phyloP scores from a whole-genome alignment of 2,888 invertebrate genomes.

The Arge pagana region DNA sequence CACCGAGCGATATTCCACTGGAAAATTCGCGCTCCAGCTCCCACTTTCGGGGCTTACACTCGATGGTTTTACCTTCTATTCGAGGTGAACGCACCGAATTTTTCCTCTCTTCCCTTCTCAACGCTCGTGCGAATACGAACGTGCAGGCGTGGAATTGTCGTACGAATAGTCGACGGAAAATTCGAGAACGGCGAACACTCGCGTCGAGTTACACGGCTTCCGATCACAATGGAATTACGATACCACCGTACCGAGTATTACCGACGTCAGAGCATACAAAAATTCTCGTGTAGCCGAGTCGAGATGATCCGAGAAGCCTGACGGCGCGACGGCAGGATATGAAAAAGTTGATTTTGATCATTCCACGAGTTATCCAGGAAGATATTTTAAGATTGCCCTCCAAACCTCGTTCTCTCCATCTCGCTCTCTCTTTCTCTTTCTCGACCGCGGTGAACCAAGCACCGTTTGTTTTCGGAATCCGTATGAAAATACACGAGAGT shows the following conservation, averaged over 20 bases:
- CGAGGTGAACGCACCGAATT: too few relatives aligned
- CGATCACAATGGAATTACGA: not conserved
- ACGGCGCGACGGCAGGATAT: not conserved
- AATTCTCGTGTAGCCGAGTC: not conserved
- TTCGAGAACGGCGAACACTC: not conserved
- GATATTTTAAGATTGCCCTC: conserved; percentile 7
- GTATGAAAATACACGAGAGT: conserved; percentile 12
- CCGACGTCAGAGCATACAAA: not conserved
- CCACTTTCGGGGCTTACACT: too few relatives aligned
- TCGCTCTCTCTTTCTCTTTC: too few relatives aligned
- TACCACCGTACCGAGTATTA: not conserved
- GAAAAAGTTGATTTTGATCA: conserved; percentile 1
- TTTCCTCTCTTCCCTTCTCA: too few relatives aligned
- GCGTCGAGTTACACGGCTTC: not conserved
- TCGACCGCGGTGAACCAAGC: conserved; percentile 6
- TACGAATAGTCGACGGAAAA: too few relatives aligned
- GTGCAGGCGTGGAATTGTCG: too few relatives aligned
- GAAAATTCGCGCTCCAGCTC: too few relatives aligned
- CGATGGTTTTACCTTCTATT: too few relatives aligned
- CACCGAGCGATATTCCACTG: too few relatives aligned
- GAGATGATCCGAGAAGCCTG: not conserved
- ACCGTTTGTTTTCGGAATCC: conserved; percentile 12
- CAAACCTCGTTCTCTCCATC: too few relatives aligned
- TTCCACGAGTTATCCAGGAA: conserved; percentile 6
- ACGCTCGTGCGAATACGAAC: too few relatives aligned